A percentile compares a stretch with the other conserved stretches of the same genome.
These are phyloP conservation scores for Lutraria rhynchaena DNA, from an alignment of 1,140 invertebrate species.

Conservation along the genomic window DNA sequence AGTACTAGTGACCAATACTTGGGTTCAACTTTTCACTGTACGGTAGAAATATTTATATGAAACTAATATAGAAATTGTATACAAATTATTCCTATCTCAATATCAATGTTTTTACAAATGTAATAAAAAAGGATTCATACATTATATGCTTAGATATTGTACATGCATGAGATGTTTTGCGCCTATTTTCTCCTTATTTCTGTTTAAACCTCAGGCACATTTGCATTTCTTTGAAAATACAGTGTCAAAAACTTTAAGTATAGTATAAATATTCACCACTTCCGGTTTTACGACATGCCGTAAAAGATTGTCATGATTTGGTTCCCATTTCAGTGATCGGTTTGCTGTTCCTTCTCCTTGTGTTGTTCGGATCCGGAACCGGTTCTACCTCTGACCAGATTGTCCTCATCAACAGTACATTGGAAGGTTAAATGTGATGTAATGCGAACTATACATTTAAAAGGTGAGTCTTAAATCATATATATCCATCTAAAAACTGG, in stretches of 20 bases:
- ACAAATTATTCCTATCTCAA: too few relatives aligned
- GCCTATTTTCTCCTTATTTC: neutral
- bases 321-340: slow-evolving; percentile 25
- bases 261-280: too few relatives aligned
- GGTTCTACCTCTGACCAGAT: neutral
- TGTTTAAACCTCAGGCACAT: neutral
- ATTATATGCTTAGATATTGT: too few relatives aligned
- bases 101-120: too few relatives aligned
- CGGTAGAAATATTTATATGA: too few relatives aligned
- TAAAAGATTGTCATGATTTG: neutral
- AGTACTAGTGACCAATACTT: neutral
- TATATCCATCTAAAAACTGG: neutral
- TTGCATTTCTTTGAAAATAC: neutral
- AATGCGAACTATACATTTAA: neutral
- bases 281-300: neutral
- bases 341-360: slow-evolving; percentile 1
- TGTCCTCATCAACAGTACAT: slow-evolving; percentile 24
- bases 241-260: too few relatives aligned
- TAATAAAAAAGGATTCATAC: too few relatives aligned
- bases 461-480: neutral
- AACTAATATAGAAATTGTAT: too few relatives aligned
- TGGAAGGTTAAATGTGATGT: slow-evolving; percentile 27
- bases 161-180: too few relatives aligned
- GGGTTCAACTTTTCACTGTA: neutral
- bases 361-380: neutral